phyloP scores from a whole-genome alignment of 2,888 invertebrate genomes.

The Salticus scenicus region DNA sequence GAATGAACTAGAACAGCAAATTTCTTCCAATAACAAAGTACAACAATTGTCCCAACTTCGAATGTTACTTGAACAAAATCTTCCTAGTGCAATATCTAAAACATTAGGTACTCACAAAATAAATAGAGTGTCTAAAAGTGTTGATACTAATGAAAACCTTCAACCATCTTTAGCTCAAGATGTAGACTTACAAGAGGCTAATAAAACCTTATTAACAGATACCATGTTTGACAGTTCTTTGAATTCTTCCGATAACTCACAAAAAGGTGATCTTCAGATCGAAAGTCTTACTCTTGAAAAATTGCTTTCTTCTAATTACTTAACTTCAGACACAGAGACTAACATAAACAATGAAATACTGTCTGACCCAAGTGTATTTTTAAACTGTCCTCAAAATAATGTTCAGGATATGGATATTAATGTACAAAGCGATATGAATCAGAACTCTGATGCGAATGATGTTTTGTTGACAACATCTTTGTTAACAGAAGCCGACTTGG shows the following conservation, averaged over 20 bases:
- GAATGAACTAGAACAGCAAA: constrained; percentile 27
- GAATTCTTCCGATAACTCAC: neutral
- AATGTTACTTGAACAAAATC: constrained; percentile 82
- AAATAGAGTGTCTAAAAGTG: neutral
- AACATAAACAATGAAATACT: constrained; percentile 19
- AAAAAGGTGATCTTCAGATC: constrained; percentile 15
- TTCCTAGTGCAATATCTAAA: constrained; percentile 74
- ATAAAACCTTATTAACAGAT: neutral
- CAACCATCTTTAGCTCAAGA: constrained; percentile 13
- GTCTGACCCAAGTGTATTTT: constrained; percentile 48
- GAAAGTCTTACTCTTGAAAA: constrained; percentile 37
- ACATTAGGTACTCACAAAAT: neutral
- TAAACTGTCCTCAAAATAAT: constrained; percentile 40
- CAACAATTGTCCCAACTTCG: constrained; percentile 82
- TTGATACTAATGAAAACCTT: constrained; percentile 13
- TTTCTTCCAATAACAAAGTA: constrained; percentile 39
- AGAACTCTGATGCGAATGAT: constrained; percentile 27
- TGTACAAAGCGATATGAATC: constrained; percentile 22
- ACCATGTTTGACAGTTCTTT: neutral
- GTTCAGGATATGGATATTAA: constrained; percentile 26
- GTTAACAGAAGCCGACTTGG: constrained; percentile 21
- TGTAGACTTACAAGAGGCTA: neutral
- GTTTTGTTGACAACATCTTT: constrained; percentile 17
- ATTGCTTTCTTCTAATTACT: constrained; percentile 33
- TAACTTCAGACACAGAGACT: constrained; percentile 1